Evolutionary conservation across 2,888 invertebrate genomes (phyloP).

Genomic region (Tachina fera): DNA sequence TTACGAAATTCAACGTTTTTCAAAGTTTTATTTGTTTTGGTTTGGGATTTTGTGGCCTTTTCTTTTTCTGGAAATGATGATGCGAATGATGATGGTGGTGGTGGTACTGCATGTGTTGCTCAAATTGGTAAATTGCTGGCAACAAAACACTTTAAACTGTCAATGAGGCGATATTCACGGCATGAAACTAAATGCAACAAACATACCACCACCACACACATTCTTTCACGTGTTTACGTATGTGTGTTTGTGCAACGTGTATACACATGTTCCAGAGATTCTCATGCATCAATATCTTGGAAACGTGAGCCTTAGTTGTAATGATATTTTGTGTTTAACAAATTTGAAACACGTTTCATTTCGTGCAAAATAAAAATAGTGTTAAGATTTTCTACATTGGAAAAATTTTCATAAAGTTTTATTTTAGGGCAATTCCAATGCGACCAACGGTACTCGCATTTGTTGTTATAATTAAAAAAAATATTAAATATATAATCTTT

Average conservation of each 20-base stretch:
- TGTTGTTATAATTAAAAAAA: no score
- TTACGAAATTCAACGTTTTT: constrained; percentile 1
- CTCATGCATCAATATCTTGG: constrained; percentile 28
- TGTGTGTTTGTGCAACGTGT: not conserved
- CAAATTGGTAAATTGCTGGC: constrained; percentile 74
- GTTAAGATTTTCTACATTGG: no score
- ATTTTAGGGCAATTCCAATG: no score
- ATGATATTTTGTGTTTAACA: not conserved
- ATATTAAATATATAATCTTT: no score
- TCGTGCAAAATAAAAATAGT: no score
- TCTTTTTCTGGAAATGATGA: constrained; percentile 46
- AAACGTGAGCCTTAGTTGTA: not conserved
- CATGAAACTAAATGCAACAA: constrained; percentile 57
- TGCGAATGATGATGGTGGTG: constrained; percentile 49
- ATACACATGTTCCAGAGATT: no score
- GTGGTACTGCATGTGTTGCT: constrained; percentile 69
- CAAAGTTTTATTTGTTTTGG: constrained; percentile 27
- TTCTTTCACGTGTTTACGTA: constrained; percentile 1
- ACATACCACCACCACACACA: constrained; percentile 56
- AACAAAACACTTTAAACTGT: constrained; percentile 74
- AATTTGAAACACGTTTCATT: no score
- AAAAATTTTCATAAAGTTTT: no score
- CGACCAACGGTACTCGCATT: no score
- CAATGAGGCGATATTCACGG: constrained; percentile 71
- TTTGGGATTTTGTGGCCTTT: constrained; percentile 48